These are phyloP conservation scores for Sturnus vulgaris DNA, from an alignment of 2,113 vertebrate species.

Conservation along the genomic window DNA sequence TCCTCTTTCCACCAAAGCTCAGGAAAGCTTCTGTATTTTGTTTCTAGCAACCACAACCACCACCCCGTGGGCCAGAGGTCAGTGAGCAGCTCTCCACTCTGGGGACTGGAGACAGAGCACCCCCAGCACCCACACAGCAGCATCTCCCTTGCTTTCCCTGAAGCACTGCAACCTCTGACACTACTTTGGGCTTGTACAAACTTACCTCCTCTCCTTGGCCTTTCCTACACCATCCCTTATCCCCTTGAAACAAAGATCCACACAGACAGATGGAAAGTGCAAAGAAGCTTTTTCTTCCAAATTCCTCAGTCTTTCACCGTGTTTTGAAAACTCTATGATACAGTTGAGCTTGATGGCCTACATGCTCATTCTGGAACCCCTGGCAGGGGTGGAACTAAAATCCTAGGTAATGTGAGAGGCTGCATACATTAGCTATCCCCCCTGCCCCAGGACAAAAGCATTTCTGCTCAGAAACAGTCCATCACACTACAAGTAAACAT, in stretches of 20 bases:
- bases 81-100: accelerated
- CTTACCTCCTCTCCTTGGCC: background rate
- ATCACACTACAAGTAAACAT: background rate
- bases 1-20: background rate
- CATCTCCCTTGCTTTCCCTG: accelerated
- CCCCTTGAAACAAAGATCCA: background rate
- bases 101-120: accelerated
- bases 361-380: background rate
- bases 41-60: background rate
- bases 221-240: background rate
- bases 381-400: background rate
- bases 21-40: background rate
- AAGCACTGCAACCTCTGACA: accelerated
- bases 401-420: background rate
- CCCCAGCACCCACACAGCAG: background rate
- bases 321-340: background rate
- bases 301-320: background rate
- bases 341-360: background rate
- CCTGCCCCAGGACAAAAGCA: background rate
- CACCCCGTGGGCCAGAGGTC: accelerated
- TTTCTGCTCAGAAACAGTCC: background rate
- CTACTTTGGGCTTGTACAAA: accelerated
- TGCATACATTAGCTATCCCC: background rate
- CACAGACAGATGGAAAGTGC: no score
- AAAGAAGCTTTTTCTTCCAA: background rate